Base-by-base conservation (phyloP, 2,888 invertebrate species). In the Panorpa germanica region DNA sequence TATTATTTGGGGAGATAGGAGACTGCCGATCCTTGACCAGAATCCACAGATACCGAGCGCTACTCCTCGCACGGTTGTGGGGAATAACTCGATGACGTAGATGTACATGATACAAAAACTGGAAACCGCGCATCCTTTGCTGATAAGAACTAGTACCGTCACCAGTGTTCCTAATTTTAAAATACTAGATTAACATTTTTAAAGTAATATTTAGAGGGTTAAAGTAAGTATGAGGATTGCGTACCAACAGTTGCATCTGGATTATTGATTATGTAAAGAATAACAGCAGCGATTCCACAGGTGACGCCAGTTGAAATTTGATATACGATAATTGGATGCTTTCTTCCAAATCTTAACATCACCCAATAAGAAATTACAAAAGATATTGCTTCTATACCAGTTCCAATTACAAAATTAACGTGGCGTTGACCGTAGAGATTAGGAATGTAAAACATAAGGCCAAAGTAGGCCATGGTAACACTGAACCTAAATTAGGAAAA, bases 381-480 rank as follows among this genome's bases (percentile, higher is more conserved):
- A 10, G 56, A 50, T 3, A 47, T 41, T 19, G 58, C 41, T 43
- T 64, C 63, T 28, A 59, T 46, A 10, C 43, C 41, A 5, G 56
- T 59, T 28, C 59, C 54, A n/a, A 59, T 42, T n/a, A 55, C 49
- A 35, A 61, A 55, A 37, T 53, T 58, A 8, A 57, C 38, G 40
- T 61, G 61, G n/a, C 56, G 48, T 39, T 61, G 53, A 11, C 52
- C 48, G 22, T 49, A 49, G 30, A 60, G 43, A 28, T 48, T 49
- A 7, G 57, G 53, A 12, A 56, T 40, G 26, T 49, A 47, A 32
- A 48, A 49, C 17, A 53, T 46, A 22, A 61, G 41, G 3, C 57
- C 52, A 38, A 54, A 55, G 40, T 56, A 59, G 13, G 53, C 50
- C 19, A 54, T 40, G 8, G 59, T 51, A 7, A 54, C 51, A 23